phyloP scores from a whole-genome alignment of 2,888 invertebrate species.

The Uloborus plumipes region DNA sequence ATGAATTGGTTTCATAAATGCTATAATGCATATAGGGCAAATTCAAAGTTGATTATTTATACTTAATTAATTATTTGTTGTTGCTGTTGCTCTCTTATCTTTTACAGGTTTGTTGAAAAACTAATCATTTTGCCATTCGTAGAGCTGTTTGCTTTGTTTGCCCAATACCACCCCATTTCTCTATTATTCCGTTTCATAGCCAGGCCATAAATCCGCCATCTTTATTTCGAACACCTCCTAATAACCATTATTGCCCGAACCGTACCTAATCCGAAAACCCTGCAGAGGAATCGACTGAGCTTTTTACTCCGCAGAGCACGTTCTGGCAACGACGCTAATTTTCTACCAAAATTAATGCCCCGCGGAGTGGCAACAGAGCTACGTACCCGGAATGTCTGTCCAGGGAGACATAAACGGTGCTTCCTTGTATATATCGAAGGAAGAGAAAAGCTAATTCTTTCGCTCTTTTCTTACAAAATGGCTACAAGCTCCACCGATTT shows the following conservation, averaged over 20 bases:
- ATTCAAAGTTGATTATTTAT: too few species aligned
- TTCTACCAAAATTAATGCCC: slow-evolving; percentile 57
- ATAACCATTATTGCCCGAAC: slow-evolving; percentile 2
- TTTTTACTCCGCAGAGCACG: slow-evolving; percentile 50
- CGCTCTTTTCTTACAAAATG: slow-evolving; percentile 49
- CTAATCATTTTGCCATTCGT: too few species aligned
- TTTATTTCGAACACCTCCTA: slow-evolving; percentile 10
- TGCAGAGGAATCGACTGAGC: slow-evolving; percentile 5
- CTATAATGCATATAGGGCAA: too few species aligned
- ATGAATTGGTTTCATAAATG: too few species aligned
- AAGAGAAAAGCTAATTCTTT: slow-evolving; percentile 48
- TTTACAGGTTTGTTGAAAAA: too few species aligned
- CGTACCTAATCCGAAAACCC: slow-evolving; percentile 9
- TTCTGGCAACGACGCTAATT: slow-evolving; percentile 64
- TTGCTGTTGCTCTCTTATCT: too few species aligned
- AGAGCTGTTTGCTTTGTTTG: too few species aligned
- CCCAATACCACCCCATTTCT: too few species aligned
- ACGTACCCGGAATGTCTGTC: slow-evolving; percentile 42
- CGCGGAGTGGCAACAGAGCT: slow-evolving; percentile 59
- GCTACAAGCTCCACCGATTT: slow-evolving; percentile 52
- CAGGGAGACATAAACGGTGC: slow-evolving; percentile 56
- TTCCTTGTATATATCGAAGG: slow-evolving; percentile 23
- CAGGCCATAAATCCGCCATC: background rate
- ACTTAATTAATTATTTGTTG: too few species aligned
- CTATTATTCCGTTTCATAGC: too few species aligned